Evolutionary conservation across 2,797 vertebrate species (phyloP).

Genomic region (Diplodus puntazzo): DNA sequence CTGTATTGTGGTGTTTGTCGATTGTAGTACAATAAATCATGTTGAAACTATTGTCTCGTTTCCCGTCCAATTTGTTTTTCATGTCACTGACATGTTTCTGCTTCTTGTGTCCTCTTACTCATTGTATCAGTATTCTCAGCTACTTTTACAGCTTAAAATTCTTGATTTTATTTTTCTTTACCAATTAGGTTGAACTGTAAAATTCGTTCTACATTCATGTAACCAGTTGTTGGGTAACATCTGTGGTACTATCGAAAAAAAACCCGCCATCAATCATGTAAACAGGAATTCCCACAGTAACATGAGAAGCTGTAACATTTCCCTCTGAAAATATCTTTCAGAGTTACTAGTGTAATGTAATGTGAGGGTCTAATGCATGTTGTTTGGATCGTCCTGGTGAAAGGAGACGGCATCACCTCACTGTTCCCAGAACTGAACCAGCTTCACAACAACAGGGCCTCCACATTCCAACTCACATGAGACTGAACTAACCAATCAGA

Average conservation of each 20-base stretch:
- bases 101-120: constrained; percentile 6
- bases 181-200: neutral
- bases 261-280: no score
- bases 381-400: no score
- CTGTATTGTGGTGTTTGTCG: constrained; percentile 71
- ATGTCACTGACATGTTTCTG: neutral
- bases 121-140: neutral
- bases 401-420: no score
- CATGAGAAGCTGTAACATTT: neutral
- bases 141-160: neutral
- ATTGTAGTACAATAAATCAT: constrained; percentile 77
- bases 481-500: no score
- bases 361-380: no score
- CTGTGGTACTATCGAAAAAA: no score
- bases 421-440: no score
- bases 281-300: neutral
- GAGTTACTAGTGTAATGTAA: no score
- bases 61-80: constrained; percentile 9
- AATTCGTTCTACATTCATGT: neutral
- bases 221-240: no score
- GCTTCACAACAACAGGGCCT: no score
- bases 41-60: constrained; percentile 40
- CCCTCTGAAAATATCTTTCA: no score
- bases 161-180: neutral
- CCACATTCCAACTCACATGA: no score